Evolutionary conservation across 2,888 invertebrate genomes (phyloP).

Genomic region (Mystacides longicornis): DNA sequence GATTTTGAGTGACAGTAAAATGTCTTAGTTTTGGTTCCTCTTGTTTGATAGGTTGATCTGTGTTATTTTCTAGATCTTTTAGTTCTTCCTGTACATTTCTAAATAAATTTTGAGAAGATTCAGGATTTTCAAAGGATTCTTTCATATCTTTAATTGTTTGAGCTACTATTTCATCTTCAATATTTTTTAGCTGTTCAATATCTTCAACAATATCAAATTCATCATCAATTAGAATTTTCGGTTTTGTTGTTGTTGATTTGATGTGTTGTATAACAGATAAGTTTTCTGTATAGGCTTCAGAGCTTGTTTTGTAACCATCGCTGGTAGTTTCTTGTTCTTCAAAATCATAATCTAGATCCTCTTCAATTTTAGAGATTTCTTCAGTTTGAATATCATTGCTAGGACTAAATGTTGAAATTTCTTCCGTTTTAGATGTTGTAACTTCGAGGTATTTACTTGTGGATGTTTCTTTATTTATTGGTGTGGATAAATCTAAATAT

Average conservation of each 20-base stretch:
- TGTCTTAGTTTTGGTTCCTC: neutral
- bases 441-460: neutral
- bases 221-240: slow-evolving; percentile 2
- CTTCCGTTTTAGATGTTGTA: neutral
- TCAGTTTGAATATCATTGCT: neutral
- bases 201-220: slow-evolving; percentile 15
- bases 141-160: neutral
- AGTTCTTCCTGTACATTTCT: too few species aligned
- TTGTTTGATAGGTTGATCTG: neutral
- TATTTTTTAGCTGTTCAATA: slow-evolving; percentile 6
- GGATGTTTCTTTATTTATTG: neutral
- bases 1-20: neutral
- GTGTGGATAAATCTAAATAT: slow-evolving; percentile 4
- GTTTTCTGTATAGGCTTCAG: neutral
- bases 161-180: slow-evolving; percentile 3
- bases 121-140: neutral
- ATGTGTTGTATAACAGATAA: neutral
- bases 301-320: neutral
- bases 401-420: neutral
- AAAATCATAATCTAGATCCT: neutral
- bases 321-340: neutral
- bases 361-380: neutral
- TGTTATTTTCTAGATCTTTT: neutral
- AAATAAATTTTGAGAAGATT: neutral
- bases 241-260: neutral